phyloP scores from a whole-genome alignment of 2,888 invertebrate species.

The Argyra leucocephala region DNA sequence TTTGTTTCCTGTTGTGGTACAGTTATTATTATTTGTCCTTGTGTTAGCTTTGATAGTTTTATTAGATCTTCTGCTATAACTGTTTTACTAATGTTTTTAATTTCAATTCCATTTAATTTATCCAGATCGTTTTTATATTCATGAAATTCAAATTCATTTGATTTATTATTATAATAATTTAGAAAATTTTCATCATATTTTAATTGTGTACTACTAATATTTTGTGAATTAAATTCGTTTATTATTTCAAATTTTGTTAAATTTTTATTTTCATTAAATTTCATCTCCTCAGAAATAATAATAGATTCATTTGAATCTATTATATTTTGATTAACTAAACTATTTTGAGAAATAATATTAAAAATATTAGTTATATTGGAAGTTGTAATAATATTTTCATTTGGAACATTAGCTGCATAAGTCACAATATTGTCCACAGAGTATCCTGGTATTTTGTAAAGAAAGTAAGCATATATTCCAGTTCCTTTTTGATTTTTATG shows the following conservation, averaged over 20 bases:
- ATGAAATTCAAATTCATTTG: no score
- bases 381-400: constrained; percentile 34
- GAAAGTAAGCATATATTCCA: constrained; percentile 40
- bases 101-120: neutral
- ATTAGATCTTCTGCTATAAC: neutral
- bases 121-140: no score
- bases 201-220: neutral
- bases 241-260: no score
- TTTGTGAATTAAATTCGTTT: no score
- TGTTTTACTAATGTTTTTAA: neutral
- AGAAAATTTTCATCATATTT: neutral
- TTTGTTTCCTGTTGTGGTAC: constrained; percentile 44
- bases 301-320: no score
- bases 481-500: no score
- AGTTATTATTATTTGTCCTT: constrained; percentile 29
- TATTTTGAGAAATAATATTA: constrained; percentile 20
- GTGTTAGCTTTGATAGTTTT: neutral
- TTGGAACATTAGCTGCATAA: constrained; percentile 36
- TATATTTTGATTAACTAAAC: no score
- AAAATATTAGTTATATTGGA: constrained; percentile 40
- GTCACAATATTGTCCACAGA: constrained; percentile 40
- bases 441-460: constrained; percentile 40
- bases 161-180: no score
- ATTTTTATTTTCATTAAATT: no score
- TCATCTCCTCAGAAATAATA: no score